Percentiles rank a stretch among this genome's conserved stretches.
These are phyloP conservation scores for Neogale vison DNA, from an alignment of 2,113 vertebrate genomes.

Conservation along the genomic window DNA sequence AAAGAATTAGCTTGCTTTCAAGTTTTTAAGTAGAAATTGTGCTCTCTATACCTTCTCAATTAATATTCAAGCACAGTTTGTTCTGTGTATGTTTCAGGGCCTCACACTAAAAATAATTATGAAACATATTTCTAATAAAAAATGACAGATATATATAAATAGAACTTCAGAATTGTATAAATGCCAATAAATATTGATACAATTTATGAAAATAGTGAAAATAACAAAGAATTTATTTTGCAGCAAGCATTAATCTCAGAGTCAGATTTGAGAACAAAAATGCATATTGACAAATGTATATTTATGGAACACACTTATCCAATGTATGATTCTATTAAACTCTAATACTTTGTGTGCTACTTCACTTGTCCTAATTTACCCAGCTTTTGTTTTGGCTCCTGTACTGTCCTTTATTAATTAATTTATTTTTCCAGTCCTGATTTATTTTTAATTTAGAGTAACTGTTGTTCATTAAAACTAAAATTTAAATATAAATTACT, in stretches of 20 bases:
- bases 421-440: not conserved
- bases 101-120: not conserved
- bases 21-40: constrained; percentile 55
- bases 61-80: constrained; percentile 66
- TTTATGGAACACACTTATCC: not conserved
- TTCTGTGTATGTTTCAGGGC: constrained; percentile 34
- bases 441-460: not conserved
- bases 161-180: not conserved
- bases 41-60: constrained; percentile 21
- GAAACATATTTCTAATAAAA: constrained; percentile 26
- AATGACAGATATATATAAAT: not conserved
- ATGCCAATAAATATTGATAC: not conserved
- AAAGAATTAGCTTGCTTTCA: constrained; percentile 59
- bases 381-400: not conserved
- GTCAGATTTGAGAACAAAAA: not conserved
- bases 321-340: not conserved
- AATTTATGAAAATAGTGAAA: not conserved
- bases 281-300: not conserved
- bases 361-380: not conserved
- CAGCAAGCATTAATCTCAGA: not conserved
- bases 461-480: not conserved
- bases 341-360: not conserved
- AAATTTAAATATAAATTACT: not conserved
- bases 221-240: not conserved
- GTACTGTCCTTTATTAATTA: not conserved